phyloP scores from a whole-genome alignment of 2,113 vertebrate genomes.

The Orthonyx spaldingii region DNA sequence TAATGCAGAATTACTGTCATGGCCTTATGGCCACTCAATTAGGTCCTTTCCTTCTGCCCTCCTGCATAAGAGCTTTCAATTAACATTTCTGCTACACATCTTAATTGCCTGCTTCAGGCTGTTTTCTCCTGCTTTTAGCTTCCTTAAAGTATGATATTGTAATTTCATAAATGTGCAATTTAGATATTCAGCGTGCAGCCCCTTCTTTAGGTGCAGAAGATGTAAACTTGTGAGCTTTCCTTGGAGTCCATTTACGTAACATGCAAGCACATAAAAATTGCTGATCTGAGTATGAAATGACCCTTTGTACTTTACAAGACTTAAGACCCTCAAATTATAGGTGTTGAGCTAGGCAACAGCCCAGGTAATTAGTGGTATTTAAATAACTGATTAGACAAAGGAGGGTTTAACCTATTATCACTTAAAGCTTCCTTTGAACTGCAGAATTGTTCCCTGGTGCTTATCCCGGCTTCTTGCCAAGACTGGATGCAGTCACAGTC shows the following conservation, averaged over 20 bases:
- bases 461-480: not conserved
- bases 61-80: not conserved
- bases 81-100: not conserved
- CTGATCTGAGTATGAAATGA: not conserved
- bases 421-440: not conserved
- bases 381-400: slow-evolving; percentile 20
- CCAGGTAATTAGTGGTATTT: slow-evolving; percentile 6
- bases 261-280: not conserved
- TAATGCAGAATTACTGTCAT: not conserved
- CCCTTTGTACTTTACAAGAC: not conserved
- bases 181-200: not conserved
- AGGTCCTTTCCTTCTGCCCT: not conserved
- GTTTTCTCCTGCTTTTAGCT: not conserved
- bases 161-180: not conserved
- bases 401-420: not conserved
- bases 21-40: not conserved
- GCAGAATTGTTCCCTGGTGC: not conserved
- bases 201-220: not conserved
- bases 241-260: not conserved
- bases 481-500: not conserved
- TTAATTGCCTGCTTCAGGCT: not conserved
- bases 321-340: not conserved
- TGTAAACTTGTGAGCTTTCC: not conserved
- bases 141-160: not conserved
- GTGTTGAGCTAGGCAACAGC: not conserved